Conservation (phyloP, 1,140 invertebrate species). For the Pseudomyrmex concolor region DNA sequence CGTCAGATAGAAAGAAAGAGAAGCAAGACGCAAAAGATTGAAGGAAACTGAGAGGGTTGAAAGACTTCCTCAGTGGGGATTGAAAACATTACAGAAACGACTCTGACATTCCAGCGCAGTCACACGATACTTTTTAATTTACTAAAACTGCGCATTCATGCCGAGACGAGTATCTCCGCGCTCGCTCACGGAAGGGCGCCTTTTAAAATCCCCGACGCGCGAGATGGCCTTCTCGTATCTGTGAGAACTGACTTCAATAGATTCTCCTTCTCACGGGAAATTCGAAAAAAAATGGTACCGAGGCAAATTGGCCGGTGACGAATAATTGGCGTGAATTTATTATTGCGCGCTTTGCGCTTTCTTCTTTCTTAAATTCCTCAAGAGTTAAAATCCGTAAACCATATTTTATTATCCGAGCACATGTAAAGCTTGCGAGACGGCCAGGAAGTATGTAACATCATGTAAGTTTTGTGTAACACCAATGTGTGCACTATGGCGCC, state of each 20-base stretch:
- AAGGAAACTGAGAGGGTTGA: constrained; percentile 74
- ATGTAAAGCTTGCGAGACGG: neutral
- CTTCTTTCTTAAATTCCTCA: neutral
- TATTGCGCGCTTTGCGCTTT: neutral
- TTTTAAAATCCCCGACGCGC: constrained; percentile 36
- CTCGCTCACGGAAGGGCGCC: constrained; percentile 47
- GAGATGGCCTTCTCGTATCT: constrained; percentile 67
- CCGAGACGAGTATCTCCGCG: constrained; percentile 74
- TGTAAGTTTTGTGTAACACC: constrained; percentile 41
- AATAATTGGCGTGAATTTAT: constrained; percentile 82
- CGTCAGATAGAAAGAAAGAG: constrained; percentile 53
- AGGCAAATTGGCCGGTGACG: constrained; percentile 69
- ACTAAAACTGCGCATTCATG: constrained; percentile 84
- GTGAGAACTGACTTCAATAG: constrained; percentile 75
- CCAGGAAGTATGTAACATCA: constrained; percentile 7
- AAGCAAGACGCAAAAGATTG: constrained; percentile 60
- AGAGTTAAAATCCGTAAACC: neutral
- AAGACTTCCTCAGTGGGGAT: constrained; percentile 71
- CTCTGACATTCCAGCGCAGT: constrained; percentile 79
- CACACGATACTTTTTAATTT: constrained; percentile 85
- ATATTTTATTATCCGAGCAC: neutral
- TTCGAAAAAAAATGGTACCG: constrained; percentile 38
- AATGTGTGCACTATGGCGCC: constrained; percentile 62
- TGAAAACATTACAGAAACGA: constrained; percentile 82
- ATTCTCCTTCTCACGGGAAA: constrained; percentile 49